Conservation (phyloP, 1,140 invertebrate genomes). For the Drosophila parvula region DNA sequence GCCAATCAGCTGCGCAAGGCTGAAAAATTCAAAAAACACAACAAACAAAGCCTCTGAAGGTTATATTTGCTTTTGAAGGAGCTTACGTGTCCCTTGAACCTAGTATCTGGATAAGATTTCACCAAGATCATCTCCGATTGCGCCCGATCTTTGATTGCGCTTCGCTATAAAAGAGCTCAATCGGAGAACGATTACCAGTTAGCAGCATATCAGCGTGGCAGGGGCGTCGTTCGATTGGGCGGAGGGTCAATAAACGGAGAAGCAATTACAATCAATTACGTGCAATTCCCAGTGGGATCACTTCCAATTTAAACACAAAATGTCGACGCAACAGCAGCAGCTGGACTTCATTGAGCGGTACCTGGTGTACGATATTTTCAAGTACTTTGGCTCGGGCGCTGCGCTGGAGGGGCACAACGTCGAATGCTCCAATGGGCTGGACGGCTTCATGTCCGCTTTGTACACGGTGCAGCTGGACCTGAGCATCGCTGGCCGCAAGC, state of each 20-base stretch:
- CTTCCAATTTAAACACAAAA: conserved; percentile 17
- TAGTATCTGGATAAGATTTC: conserved; percentile 8
- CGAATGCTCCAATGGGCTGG: conserved; percentile 64
- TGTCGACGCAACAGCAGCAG: conserved; percentile 66
- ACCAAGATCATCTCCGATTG: not conserved
- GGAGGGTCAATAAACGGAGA: not conserved
- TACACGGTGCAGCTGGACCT: conserved; percentile 70
- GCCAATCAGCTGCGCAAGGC: conserved; percentile 1
- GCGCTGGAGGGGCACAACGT: conserved; percentile 48
- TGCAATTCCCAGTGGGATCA: conserved; percentile 10
- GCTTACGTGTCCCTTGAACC: conserved; percentile 1
- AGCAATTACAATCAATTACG: conserved; percentile 1
- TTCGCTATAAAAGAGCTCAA: conserved; percentile 2
- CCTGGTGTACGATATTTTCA: conserved; percentile 66
- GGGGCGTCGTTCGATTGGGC: not conserved
- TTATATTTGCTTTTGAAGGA: not conserved
- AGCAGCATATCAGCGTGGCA: not conserved
- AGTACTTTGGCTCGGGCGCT: conserved; percentile 56
- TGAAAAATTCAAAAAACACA: conserved; percentile 2
- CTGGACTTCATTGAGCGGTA: conserved; percentile 67
- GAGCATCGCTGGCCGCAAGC: conserved; percentile 27
- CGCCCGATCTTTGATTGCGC: not conserved
- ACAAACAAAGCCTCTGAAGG: not conserved
- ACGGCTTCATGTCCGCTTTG: conserved; percentile 80
- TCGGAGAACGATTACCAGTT: not conserved